Conservation (phyloP, 2,888 invertebrate species). For the Chrysolina americana region DNA sequence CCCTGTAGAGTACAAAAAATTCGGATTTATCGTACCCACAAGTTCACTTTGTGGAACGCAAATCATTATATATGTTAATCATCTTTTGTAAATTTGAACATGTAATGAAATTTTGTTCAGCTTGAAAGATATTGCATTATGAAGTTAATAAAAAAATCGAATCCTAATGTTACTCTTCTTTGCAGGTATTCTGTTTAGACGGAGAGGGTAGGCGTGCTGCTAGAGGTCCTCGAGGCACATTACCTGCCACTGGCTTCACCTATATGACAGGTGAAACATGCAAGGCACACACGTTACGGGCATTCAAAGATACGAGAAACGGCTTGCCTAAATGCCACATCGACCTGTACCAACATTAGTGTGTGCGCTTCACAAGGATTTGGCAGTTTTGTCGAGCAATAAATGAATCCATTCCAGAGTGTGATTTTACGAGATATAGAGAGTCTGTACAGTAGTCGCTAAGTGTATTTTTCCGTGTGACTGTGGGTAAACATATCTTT, state of each 20-base stretch:
- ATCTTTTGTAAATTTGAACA: too few relatives aligned
- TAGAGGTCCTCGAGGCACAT: slow-evolving; percentile 73
- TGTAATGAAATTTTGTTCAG: too few relatives aligned
- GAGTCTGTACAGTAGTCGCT: slow-evolving; percentile 67
- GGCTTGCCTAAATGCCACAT: slow-evolving; percentile 66
- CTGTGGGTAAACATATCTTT: slow-evolving; percentile 31
- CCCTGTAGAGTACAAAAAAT: too few relatives aligned
- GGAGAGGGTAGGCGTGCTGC: slow-evolving; percentile 70
- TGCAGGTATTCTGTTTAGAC: slow-evolving; percentile 79
- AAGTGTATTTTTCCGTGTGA: slow-evolving; percentile 61
- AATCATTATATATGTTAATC: too few relatives aligned
- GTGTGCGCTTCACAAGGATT: slow-evolving; percentile 1
- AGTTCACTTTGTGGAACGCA: too few relatives aligned
- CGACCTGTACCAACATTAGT: slow-evolving; percentile 63
- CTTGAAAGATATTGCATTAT: too few relatives aligned
- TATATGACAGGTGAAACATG: slow-evolving; percentile 80
- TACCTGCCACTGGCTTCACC: slow-evolving; percentile 83
- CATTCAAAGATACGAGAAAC: slow-evolving; percentile 63
- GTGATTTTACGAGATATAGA: slow-evolving; percentile 65
- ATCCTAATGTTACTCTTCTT: slow-evolving; percentile 15
- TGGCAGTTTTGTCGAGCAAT: slow-evolving; percentile 58
- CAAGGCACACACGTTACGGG: slow-evolving; percentile 70
- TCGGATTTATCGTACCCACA: too few relatives aligned
- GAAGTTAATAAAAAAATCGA: too few relatives aligned
- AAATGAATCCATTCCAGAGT: slow-evolving; percentile 70